Evolutionary conservation across 2,113 vertebrate species (phyloP), one percentile per base, ranked within the genome.

Genomic region (Hipposideros armiger): DNA sequence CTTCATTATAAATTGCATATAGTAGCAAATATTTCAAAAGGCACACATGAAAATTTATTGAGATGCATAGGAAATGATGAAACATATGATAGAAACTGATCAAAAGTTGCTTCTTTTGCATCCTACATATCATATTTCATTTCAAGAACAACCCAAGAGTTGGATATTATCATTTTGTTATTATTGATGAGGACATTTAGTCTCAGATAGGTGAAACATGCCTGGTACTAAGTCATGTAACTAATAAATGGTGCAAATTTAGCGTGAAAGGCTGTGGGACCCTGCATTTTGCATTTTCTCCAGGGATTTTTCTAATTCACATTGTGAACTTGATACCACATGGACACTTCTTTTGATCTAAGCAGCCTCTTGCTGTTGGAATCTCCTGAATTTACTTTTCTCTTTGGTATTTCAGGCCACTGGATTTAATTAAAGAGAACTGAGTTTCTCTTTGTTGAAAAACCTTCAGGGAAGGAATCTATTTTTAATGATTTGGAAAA

Each of bases 401-500:
- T 95, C 47, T 92, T 85, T 95, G 88, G 89, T 95, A 88, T 95
- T 97, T 94, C 60, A 96, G 89, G 93, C 95, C 95, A 93, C 91
- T 95, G 95, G 60, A 92, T 95, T 95, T 97, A 97, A 97, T 97
- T 97, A 97, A 93, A 96, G 82, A 97, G 72, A 94, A 85, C 30
- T 62, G 77, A 81, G 67, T 76, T 92, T 94, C 36, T 94, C 66
- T 97, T 95, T 94, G 60, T 73, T 15, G 22, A 78, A 86, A 95
- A 95, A 90, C 54, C 52, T 92, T 85, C 42, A 91, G 64, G 67
- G 93, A 94, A 95, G n/a, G 89, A 62, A 88, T n/a, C 47, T 93
- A 93, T 64, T 96, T 94, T 94, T 96, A 96, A 95, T 96, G 93
- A 94, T 91, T 97, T 97, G 96, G 95, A 96, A 95, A 96, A 94